These are phyloP conservation scores for Rissa tridactyla DNA, from an alignment of 2,113 vertebrate genomes.

Conservation along the genomic window DNA sequence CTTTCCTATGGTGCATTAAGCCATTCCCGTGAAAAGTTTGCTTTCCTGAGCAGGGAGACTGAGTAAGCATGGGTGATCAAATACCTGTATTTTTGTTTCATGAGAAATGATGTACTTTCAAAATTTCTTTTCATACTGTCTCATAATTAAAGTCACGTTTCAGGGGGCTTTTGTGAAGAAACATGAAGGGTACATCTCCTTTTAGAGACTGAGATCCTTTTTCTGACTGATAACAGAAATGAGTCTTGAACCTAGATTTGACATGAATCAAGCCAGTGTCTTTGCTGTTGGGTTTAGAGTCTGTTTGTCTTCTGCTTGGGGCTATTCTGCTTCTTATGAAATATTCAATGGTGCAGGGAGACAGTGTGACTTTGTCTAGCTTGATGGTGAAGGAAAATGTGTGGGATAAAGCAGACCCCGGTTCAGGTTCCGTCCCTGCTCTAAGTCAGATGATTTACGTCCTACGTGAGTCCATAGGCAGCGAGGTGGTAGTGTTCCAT, in stretches of 20 bases:
- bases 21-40: neutral
- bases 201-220: neutral
- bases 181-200: neutral
- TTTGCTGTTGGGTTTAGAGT: slow-evolving; percentile 7
- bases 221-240: neutral
- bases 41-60: neutral
- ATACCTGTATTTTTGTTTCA: neutral
- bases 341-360: slow-evolving; percentile 47
- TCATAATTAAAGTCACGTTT: neutral
- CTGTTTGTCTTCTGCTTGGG: slow-evolving; percentile 43
- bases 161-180: neutral
- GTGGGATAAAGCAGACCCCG: neutral
- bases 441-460: neutral
- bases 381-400: neutral
- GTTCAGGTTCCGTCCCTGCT: neutral
- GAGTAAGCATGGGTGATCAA: neutral
- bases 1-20: neutral
- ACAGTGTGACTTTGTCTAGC: neutral
- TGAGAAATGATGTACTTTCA: neutral
- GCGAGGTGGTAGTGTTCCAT: neutral
- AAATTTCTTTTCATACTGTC: neutral
- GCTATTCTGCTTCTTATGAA: slow-evolving; percentile 49
- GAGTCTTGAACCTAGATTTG: slow-evolving; percentile 5
- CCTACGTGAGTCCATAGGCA: neutral
- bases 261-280: neutral